Evolutionary conservation across 2,797 vertebrate species (phyloP).

Genomic region (Danio jaintianensis): DNA sequence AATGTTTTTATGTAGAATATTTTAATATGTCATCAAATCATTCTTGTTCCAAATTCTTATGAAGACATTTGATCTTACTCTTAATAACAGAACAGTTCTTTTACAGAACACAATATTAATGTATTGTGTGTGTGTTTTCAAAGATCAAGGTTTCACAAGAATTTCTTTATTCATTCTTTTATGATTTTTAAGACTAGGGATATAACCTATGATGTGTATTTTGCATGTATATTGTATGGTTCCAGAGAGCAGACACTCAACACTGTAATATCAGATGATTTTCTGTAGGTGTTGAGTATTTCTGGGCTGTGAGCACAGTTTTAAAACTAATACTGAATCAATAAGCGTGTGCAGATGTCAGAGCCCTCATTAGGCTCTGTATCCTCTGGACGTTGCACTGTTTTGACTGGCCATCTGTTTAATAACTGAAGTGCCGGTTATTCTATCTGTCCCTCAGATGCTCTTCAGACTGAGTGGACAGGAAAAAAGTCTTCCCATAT

Average conservation of each 20-base stretch:
- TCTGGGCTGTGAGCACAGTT: not conserved
- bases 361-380: slow-evolving; percentile 66
- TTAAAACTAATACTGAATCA: slow-evolving; percentile 25
- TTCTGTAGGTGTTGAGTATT: not conserved
- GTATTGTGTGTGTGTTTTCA: too few relatives aligned
- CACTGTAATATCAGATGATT: not conserved
- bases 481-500: slow-evolving; percentile 51
- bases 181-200: not conserved
- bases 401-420: slow-evolving; percentile 69
- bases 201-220: not conserved
- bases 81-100: too few relatives aligned
- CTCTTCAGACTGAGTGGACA: slow-evolving; percentile 62
- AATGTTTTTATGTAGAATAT: too few relatives aligned
- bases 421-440: slow-evolving; percentile 66
- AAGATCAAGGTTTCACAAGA: too few relatives aligned
- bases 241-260: not conserved
- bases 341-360: slow-evolving; percentile 47
- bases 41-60: too few relatives aligned
- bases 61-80: too few relatives aligned
- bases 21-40: too few relatives aligned
- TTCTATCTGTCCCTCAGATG: slow-evolving; percentile 58
- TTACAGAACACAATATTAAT: too few relatives aligned
- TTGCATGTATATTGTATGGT: not conserved
- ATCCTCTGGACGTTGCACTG: slow-evolving; percentile 60
- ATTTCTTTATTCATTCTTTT: too few relatives aligned